Conservation (phyloP, 1,140 invertebrate genomes). For the Ooceraea biroi region DNA sequence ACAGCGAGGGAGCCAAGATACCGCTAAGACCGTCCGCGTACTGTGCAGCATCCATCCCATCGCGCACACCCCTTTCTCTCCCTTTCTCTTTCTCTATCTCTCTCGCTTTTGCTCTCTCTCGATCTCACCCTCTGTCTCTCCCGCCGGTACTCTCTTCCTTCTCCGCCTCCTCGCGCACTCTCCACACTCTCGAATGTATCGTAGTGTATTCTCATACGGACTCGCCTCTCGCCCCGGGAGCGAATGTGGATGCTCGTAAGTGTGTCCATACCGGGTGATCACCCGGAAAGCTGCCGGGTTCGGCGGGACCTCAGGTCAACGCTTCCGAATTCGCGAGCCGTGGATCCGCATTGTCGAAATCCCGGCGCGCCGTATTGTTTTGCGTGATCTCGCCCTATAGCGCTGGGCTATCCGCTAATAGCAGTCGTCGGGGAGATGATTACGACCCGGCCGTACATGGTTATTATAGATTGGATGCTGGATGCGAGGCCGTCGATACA, state of each 20-base stretch:
- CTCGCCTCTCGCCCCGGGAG: constrained; percentile 50
- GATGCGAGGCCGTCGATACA: constrained; percentile 27
- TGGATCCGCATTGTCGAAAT: constrained; percentile 66
- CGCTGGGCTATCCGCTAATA: constrained; percentile 51
- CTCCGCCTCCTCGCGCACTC: constrained; percentile 23
- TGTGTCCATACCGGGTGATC: constrained; percentile 75
- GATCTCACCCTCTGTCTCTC: constrained; percentile 71
- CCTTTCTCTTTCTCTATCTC: constrained; percentile 60
- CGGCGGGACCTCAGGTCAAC: constrained; percentile 60
- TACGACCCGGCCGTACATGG: constrained; percentile 38
- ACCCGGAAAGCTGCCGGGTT: constrained; percentile 66
- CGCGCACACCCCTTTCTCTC: constrained; percentile 69
- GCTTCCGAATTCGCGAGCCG: constrained; percentile 60
- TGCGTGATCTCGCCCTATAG: constrained; percentile 43
- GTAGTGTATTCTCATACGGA: constrained; percentile 73
- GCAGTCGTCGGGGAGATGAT: constrained; percentile 14
- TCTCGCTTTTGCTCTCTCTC: constrained; percentile 59
- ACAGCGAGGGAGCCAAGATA: constrained; percentile 84
- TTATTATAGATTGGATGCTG: constrained; percentile 55
- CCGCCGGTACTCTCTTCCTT: constrained; percentile 63
- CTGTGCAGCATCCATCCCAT: constrained; percentile 83
- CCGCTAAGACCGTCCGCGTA: constrained; percentile 85
- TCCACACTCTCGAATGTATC: constrained; percentile 59
- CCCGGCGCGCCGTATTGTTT: constrained; percentile 59
- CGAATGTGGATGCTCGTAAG: constrained; percentile 68